phyloP scores from a whole-genome alignment of 2,113 vertebrate genomes.

The Felis chaus region DNA sequence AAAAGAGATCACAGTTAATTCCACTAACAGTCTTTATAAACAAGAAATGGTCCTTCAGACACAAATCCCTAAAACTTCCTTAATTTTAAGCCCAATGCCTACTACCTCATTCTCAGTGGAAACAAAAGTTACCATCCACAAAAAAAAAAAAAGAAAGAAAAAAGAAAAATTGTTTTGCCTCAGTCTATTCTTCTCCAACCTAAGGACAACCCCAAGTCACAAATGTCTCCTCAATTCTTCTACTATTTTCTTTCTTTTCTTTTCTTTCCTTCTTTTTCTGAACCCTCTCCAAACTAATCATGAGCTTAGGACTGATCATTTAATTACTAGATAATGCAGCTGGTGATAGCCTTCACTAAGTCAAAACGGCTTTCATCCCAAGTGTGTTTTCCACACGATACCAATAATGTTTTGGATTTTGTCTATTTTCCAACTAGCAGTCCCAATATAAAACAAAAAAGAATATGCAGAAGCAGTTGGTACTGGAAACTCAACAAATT shows the following conservation, averaged over 20 bases:
- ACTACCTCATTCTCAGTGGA: not conserved
- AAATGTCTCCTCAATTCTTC: conserved; percentile 30
- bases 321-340: not conserved
- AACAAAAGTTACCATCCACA: conserved; percentile 12
- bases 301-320: conserved; percentile 26
- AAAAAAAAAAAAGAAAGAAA: not conserved
- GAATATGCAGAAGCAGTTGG: not conserved
- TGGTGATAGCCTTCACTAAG: not conserved
- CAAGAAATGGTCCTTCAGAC: not conserved
- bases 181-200: conserved; percentile 20
- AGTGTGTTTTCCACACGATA: not conserved
- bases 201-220: conserved; percentile 28
- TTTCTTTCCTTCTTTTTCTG: not conserved
- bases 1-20: not conserved
- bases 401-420: conserved; percentile 46
- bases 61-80: conserved; percentile 26
- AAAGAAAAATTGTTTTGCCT: not conserved
- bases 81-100: conserved; percentile 34
- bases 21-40: not conserved
- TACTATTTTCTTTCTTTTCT: not conserved
- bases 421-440: conserved; percentile 20
- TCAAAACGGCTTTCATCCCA: not conserved
- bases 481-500: conserved; percentile 48
- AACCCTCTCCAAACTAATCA: conserved; percentile 35
- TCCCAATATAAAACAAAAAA: conserved; percentile 45